A percentile compares a stretch with the other conserved stretches of the same genome.
Conservation (phyloP, 2,113 vertebrate species). For the Meleagris gallopavo region DNA sequence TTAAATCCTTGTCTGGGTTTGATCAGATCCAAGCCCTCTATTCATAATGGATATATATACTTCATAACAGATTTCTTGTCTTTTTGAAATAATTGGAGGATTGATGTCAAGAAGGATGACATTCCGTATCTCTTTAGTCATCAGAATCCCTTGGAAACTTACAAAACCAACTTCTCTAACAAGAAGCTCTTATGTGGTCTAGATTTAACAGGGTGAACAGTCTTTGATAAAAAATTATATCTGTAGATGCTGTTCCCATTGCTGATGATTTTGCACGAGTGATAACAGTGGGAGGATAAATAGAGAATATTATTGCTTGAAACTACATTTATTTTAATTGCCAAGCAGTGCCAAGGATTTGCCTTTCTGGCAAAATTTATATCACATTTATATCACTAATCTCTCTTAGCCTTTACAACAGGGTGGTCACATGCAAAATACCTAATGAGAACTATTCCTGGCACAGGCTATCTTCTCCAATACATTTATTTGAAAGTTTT, state of each 20-base stretch:
- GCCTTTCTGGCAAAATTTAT: background rate
- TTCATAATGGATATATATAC: background rate
- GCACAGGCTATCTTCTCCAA: background rate
- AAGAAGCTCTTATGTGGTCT: background rate
- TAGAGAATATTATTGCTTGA: background rate
- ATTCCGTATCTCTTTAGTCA: background rate
- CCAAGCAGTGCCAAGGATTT: background rate
- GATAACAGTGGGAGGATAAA: background rate
- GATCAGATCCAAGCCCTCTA: background rate
- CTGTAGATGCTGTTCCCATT: background rate
- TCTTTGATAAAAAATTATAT: background rate
- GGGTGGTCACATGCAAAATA: background rate
- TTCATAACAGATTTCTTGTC: background rate
- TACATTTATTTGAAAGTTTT: background rate
- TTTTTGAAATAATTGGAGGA: slow-evolving; percentile 1
- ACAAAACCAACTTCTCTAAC: background rate
- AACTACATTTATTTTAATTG: slow-evolving; percentile 5
- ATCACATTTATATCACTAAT: background rate
- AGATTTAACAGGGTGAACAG: background rate
- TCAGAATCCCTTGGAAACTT: background rate
- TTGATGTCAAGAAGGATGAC: background rate
- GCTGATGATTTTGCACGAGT: background rate
- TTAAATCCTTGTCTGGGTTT: background rate
- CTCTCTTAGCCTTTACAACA: background rate
- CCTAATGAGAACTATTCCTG: background rate